Evolutionary conservation across 2,113 vertebrate species (phyloP).

Genomic region (Gopherus evgoodei): DNA sequence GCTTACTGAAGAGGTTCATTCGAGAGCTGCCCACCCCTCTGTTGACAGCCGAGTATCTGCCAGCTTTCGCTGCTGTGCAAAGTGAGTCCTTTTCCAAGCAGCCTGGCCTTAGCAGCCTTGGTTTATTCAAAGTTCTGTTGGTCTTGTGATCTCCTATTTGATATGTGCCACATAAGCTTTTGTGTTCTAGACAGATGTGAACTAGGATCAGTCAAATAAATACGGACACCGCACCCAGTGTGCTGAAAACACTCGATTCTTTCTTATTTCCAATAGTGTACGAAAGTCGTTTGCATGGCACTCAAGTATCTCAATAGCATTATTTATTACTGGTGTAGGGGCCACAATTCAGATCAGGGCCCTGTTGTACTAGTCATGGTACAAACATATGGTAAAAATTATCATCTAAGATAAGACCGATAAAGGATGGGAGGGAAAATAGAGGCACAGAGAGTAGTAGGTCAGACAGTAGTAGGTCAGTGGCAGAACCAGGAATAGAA

Average conservation of each 20-base stretch:
- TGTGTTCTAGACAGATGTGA: fast-evolving
- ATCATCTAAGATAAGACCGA: background rate
- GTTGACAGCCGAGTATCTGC: slow-evolving; percentile 90
- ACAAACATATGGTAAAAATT: background rate
- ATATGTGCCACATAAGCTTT: background rate
- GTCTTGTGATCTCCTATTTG: background rate
- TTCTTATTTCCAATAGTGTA: fast-evolving
- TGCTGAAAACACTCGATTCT: background rate
- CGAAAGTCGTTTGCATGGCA: fast-evolving
- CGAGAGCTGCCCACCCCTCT: slow-evolving; percentile 88
- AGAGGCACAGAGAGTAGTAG: background rate
- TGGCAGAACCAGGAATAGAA: background rate
- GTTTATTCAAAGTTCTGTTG: background rate
- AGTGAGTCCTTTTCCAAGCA: slow-evolving; percentile 77
- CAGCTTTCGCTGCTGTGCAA: slow-evolving; percentile 89
- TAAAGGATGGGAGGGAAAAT: background rate
- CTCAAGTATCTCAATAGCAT: background rate
- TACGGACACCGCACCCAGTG: background rate
- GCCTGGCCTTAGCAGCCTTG: fast-evolving
- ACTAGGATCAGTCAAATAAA: fast-evolving
- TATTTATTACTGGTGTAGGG: background rate
- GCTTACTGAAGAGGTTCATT: slow-evolving; percentile 93
- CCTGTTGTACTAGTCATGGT: background rate
- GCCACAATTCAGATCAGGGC: background rate
- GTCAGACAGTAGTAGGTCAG: background rate